phyloP scores from a whole-genome alignment of 2,888 invertebrate genomes.

The Drosophila lutescens region DNA sequence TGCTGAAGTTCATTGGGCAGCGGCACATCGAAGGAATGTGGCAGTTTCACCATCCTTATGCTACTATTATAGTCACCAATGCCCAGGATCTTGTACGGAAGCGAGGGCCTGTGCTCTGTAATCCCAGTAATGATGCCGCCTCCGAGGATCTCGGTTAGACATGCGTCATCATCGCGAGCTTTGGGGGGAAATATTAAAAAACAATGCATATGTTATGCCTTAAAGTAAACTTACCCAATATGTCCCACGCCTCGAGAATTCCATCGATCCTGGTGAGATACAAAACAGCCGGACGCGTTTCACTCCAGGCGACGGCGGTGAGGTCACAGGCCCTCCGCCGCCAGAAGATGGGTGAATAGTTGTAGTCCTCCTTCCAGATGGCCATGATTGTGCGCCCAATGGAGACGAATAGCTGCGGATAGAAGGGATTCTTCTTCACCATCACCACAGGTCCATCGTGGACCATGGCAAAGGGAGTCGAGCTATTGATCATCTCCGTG shows the following conservation, averaged over 20 bases:
- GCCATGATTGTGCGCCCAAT: slow-evolving; percentile 91
- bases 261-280: slow-evolving; percentile 90
- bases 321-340: slow-evolving; percentile 86
- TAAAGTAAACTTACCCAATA: slow-evolving; percentile 84
- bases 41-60: slow-evolving; percentile 87
- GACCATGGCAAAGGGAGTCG: slow-evolving; percentile 84
- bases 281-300: slow-evolving; percentile 89
- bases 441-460: slow-evolving; percentile 90
- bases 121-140: slow-evolving; percentile 88
- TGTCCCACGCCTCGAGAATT: slow-evolving; percentile 92
- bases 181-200: neutral
- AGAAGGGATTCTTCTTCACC: slow-evolving; percentile 87
- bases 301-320: slow-evolving; percentile 90
- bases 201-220: no score
- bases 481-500: slow-evolving; percentile 85
- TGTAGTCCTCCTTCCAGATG: slow-evolving; percentile 89
- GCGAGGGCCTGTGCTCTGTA: slow-evolving; percentile 86
- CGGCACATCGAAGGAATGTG: slow-evolving; percentile 85
- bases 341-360: slow-evolving; percentile 88
- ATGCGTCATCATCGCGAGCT: slow-evolving; percentile 85
- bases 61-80: slow-evolving; percentile 89
- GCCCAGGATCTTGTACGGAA: slow-evolving; percentile 87
- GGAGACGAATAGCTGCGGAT: slow-evolving; percentile 87
- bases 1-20: slow-evolving; percentile 83
- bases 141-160: slow-evolving; percentile 88